Evolutionary conservation across 2,888 invertebrate genomes (phyloP).

Genomic region (Lypha dubia): DNA sequence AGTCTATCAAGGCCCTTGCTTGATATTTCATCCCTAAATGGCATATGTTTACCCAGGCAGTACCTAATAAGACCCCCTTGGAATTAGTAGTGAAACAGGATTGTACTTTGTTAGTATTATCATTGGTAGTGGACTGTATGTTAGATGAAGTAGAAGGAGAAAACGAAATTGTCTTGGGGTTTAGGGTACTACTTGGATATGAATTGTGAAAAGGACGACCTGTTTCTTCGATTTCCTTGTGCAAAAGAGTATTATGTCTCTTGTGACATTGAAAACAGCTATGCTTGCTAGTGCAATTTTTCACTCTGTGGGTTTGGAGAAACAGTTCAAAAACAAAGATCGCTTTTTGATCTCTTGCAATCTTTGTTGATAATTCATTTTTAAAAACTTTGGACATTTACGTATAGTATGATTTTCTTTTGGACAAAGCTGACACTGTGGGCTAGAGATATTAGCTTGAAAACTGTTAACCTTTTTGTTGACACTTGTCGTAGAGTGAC

Average conservation of each 20-base stretch:
- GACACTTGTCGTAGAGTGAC: neutral
- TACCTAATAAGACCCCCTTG: slow-evolving; percentile 41
- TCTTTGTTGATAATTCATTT: neutral
- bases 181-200: neutral
- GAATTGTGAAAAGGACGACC: neutral
- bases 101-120: neutral
- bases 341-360: slow-evolving; percentile 6
- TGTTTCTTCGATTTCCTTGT: neutral
- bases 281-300: slow-evolving; percentile 8
- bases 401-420: slow-evolving; percentile 14
- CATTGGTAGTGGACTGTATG: too few relatives aligned
- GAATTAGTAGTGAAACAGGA: slow-evolving; percentile 21
- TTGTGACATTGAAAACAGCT: slow-evolving; percentile 2
- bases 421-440: slow-evolving; percentile 13
- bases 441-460: slow-evolving; percentile 14
- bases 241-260: neutral
- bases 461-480: slow-evolving; percentile 15
- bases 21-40: slow-evolving; percentile 26
- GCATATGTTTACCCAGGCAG: slow-evolving; percentile 43
- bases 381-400: slow-evolving; percentile 32
- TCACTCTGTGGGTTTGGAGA: slow-evolving; percentile 3
- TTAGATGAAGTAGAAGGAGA: neutral
- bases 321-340: slow-evolving; percentile 29
- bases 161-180: slow-evolving; percentile 2
- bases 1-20: slow-evolving; percentile 58